These are phyloP conservation scores for Odontothrips loti DNA, from an alignment of 2,888 invertebrate genomes.

Conservation along the genomic window DNA sequence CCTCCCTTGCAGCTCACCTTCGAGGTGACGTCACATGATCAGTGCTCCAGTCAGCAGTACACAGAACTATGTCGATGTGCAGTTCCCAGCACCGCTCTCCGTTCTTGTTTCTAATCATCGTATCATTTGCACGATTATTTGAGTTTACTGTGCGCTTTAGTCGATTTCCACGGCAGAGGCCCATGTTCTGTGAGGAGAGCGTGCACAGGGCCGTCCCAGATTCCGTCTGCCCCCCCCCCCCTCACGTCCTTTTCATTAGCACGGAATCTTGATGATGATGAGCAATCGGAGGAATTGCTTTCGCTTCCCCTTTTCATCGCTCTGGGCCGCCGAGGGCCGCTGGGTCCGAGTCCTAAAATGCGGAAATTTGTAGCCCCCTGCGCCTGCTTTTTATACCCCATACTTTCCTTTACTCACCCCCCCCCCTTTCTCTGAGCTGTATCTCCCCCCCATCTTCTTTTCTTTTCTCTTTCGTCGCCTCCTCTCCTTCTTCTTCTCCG, in stretches of 20 bases:
- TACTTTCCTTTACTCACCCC: not conserved
- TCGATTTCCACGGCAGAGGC: no score
- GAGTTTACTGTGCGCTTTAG: no score
- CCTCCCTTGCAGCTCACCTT: no score
- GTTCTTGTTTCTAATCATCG: no score
- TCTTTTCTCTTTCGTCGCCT: not conserved
- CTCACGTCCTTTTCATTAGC: constrained; percentile 5
- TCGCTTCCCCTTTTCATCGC: not conserved
- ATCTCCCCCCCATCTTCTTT: not conserved
- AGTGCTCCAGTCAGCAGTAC: no score
- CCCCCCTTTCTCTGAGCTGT: not conserved
- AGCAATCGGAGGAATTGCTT: constrained; percentile 15
- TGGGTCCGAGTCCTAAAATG: no score
- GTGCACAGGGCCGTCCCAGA: not conserved
- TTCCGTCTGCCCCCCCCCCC: not conserved
- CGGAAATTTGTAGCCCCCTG: constrained; percentile 3
- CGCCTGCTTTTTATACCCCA: constrained; percentile 2
- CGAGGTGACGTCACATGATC: no score
- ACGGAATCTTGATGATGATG: constrained; percentile 22
- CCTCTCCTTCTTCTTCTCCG: not conserved
- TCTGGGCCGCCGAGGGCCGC: not conserved
- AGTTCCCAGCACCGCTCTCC: no score
- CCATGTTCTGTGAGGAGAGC: no score
- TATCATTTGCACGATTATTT: no score
- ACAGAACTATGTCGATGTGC: no score